Evolutionary conservation across 2,888 invertebrate species (phyloP).

Genomic region (Dione vanillae): DNA sequence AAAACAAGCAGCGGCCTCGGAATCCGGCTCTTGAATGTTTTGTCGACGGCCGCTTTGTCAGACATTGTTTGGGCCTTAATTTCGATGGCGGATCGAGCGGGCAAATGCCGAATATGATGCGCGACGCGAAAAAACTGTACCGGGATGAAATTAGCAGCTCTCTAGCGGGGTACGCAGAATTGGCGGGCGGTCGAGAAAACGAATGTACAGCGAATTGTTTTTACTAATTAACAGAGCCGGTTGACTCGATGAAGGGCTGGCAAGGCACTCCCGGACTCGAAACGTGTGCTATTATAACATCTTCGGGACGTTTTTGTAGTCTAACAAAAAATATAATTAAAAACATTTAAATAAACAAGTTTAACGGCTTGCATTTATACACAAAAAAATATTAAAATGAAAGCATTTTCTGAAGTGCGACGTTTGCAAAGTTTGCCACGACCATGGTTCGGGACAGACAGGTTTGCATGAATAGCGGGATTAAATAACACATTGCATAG

Average conservation of each 20-base stretch:
- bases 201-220: slow-evolving; percentile 80
- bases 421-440: slow-evolving; percentile 41
- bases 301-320: slow-evolving; percentile 1
- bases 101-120: slow-evolving; percentile 84
- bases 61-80: slow-evolving; percentile 84
- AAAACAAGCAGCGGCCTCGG: slow-evolving; percentile 77
- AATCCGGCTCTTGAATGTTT: slow-evolving; percentile 81
- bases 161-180: slow-evolving; percentile 82
- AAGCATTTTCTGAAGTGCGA: slow-evolving; percentile 36
- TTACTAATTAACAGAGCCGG: slow-evolving; percentile 80
- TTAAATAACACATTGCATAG: slow-evolving; percentile 43
- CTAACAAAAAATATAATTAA: slow-evolving; percentile 29
- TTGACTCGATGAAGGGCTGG: slow-evolving; percentile 64
- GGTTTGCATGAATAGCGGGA: slow-evolving; percentile 47
- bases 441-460: slow-evolving; percentile 40
- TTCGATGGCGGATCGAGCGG: slow-evolving; percentile 82
- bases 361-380: slow-evolving; percentile 13
- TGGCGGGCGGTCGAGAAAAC: slow-evolving; percentile 81
- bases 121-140: slow-evolving; percentile 80
- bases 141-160: slow-evolving; percentile 83
- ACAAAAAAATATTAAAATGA: slow-evolving; percentile 28
- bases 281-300: slow-evolving; percentile 18
- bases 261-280: slow-evolving; percentile 15
- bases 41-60: slow-evolving; percentile 83
- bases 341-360: slow-evolving; percentile 28